These are phyloP conservation scores for Pontoporia blainvillei DNA, from an alignment of 2,113 vertebrate genomes.

Conservation along the genomic window DNA sequence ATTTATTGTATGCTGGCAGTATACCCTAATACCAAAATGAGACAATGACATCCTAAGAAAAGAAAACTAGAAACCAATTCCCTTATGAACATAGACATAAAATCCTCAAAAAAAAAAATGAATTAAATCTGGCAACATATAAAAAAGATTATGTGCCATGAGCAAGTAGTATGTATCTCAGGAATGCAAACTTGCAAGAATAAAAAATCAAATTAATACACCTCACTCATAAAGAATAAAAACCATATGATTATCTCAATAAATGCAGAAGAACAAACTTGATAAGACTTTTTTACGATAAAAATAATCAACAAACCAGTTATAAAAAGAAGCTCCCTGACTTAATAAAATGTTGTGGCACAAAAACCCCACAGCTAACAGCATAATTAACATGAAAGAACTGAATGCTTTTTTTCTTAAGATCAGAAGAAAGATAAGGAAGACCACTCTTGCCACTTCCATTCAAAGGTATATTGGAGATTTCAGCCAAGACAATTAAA, in stretches of 20 bases:
- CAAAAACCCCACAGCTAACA: background rate
- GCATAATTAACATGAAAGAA: background rate
- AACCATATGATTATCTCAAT: background rate
- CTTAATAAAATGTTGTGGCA: background rate
- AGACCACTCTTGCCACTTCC: background rate
- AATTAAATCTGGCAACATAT: background rate
- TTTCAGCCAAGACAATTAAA: background rate
- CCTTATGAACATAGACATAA: background rate
- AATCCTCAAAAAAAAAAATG: background rate
- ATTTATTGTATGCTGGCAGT: background rate
- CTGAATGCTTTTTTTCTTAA: background rate
- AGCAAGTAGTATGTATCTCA: background rate
- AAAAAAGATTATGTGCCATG: background rate
- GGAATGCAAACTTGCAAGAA: background rate
- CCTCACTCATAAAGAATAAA: background rate
- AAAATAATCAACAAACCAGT: background rate
- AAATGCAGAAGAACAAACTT: background rate
- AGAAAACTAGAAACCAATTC: background rate
- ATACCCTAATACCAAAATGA: background rate
- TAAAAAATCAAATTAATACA: background rate
- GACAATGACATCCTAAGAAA: background rate
- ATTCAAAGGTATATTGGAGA: background rate
- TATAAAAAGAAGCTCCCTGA: background rate
- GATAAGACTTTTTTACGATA: background rate
- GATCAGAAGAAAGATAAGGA: background rate